Percentiles rank a stretch among this genome's conserved stretches.
Conservation (phyloP, 2,113 vertebrate species). For the Pseudolaguvia tuberculata region DNA sequence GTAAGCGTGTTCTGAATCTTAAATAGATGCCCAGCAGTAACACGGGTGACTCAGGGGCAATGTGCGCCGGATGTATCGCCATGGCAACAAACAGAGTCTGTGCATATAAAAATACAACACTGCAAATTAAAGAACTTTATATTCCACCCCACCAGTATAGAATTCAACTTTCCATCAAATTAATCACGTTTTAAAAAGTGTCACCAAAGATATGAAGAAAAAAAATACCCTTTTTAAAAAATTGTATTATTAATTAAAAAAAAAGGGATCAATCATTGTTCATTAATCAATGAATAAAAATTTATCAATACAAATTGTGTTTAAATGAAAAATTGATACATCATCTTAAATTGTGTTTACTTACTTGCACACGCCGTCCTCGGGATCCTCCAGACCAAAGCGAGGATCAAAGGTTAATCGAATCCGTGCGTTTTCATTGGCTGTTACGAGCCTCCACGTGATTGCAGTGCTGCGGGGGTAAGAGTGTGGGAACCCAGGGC, state of each 20-base stretch:
- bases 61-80: constrained; percentile 27
- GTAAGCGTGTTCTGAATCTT: constrained; percentile 37
- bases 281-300: too few species aligned
- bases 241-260: too few species aligned
- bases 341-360: constrained; percentile 43
- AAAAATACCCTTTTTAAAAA: too few species aligned
- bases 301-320: neutral
- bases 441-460: constrained; percentile 86
- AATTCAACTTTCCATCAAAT: neutral
- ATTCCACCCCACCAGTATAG: neutral
- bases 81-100: constrained; percentile 39
- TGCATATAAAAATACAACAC: constrained; percentile 48
- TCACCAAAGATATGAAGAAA: too few species aligned
- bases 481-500: constrained; percentile 86
- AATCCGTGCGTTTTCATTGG: constrained; percentile 80
- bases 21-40: constrained; percentile 41
- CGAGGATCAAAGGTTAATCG: constrained; percentile 89
- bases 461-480: constrained; percentile 86
- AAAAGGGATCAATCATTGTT: neutral
- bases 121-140: neutral
- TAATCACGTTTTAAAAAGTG: neutral
- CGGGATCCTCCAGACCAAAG: constrained; percentile 95
- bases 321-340: neutral
- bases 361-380: constrained; percentile 98
- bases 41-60: constrained; percentile 20